Conservation (phyloP, 2,888 invertebrate species). For the Leistus spinibarbis region DNA sequence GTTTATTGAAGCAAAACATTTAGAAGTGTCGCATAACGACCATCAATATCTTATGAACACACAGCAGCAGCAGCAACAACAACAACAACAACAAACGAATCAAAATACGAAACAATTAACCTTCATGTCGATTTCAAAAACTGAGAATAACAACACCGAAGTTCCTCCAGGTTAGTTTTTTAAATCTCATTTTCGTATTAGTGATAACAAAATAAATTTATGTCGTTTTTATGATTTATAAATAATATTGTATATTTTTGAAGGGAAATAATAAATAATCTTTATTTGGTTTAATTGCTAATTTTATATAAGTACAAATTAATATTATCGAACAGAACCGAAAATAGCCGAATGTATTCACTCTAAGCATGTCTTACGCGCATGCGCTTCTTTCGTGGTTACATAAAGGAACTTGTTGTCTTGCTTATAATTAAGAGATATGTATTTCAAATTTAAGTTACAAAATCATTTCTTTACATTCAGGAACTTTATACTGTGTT, state of each 20-base stretch:
- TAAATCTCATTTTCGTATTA: background rate
- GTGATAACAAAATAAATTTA: too few relatives aligned
- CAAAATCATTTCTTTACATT: background rate
- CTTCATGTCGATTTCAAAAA: constrained; percentile 36
- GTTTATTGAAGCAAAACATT: constrained; percentile 31
- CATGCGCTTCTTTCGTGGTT: too few relatives aligned
- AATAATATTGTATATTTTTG: too few relatives aligned
- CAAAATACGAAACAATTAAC: constrained; percentile 29
- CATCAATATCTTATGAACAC: constrained; percentile 25
- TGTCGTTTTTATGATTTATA: too few relatives aligned
- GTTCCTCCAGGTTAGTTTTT: constrained; percentile 22
- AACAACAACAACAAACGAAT: background rate
- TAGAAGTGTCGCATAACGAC: constrained; percentile 11
- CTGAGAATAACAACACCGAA: constrained; percentile 30
- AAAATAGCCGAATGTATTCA: too few relatives aligned
- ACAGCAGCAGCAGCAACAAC: background rate
- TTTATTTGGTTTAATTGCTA: too few relatives aligned
- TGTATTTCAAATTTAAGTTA: background rate
- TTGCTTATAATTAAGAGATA: too few relatives aligned
- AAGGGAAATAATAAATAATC: too few relatives aligned
- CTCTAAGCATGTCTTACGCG: too few relatives aligned
- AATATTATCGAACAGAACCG: too few relatives aligned
- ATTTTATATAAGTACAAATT: too few relatives aligned
- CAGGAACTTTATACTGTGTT: constrained; percentile 53
- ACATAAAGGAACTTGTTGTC: too few relatives aligned